These are phyloP conservation scores for Haliclona indistincta DNA, from an alignment of 37 sponge, comb jelly and placozoan genomes.

Conservation along the genomic window DNA sequence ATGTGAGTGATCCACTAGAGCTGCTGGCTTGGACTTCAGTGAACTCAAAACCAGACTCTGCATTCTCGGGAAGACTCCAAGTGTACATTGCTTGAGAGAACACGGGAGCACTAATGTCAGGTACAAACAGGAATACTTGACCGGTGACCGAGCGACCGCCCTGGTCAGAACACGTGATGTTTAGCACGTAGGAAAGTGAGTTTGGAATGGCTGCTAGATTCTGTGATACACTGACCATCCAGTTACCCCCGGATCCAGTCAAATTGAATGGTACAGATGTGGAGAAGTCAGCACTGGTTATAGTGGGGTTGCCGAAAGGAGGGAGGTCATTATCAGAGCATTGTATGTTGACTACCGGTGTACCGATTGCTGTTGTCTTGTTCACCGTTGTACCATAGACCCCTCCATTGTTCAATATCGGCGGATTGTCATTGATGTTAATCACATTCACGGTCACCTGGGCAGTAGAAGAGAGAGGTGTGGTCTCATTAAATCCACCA, in stretches of 20 bases:
- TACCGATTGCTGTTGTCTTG: slow-evolving; percentile 37
- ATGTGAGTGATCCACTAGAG: slow-evolving; percentile 37
- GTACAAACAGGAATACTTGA: slow-evolving; percentile 54
- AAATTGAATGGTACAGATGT: slow-evolving; percentile 33
- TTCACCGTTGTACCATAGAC: slow-evolving; percentile 58
- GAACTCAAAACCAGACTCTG: slow-evolving; percentile 10
- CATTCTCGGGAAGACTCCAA: slow-evolving; percentile 54
- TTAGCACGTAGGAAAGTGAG: slow-evolving; percentile 27
- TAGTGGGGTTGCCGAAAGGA: slow-evolving; percentile 26
- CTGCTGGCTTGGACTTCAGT: slow-evolving; percentile 39
- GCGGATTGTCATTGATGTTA: slow-evolving; percentile 67
- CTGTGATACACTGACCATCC: slow-evolving; percentile 32
- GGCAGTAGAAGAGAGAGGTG: slow-evolving; percentile 34
- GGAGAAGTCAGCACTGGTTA: slow-evolving; percentile 3
- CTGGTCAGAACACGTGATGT: slow-evolving; percentile 59
- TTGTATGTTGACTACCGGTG: slow-evolving; percentile 30
- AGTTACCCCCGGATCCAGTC: not conserved
- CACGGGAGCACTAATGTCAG: slow-evolving; percentile 52
- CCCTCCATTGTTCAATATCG: slow-evolving; percentile 50
- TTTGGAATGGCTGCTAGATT: slow-evolving; percentile 2
- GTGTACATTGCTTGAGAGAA: slow-evolving; percentile 54
- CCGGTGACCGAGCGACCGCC: slow-evolving; percentile 12
- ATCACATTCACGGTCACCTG: slow-evolving; percentile 27
- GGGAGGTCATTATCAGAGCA: slow-evolving; percentile 59
- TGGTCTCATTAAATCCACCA: slow-evolving; percentile 59